phyloP scores from a whole-genome alignment of 2,113 vertebrate species.

The Guaruba guarouba region DNA sequence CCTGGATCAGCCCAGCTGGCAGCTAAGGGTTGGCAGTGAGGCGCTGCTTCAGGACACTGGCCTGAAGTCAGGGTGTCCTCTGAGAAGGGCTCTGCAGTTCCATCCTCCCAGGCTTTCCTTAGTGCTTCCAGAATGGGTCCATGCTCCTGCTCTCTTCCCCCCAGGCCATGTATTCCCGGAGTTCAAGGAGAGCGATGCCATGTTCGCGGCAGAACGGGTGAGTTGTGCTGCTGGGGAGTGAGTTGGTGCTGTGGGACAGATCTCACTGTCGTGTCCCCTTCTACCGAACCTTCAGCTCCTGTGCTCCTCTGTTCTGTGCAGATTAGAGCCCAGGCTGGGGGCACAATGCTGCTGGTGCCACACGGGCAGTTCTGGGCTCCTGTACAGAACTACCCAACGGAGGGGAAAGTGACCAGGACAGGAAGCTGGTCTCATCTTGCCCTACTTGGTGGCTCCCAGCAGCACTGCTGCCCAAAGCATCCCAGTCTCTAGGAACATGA shows the following conservation, averaged over 20 bases:
- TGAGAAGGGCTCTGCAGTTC: background rate
- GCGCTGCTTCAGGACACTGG: background rate
- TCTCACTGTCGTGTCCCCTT: background rate
- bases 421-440: background rate
- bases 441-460: background rate
- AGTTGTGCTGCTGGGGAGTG: slow-evolving; percentile 33
- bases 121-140: background rate
- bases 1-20: background rate
- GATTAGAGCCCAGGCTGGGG: background rate
- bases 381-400: fast-evolving
- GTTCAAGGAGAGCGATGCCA: slow-evolving; percentile 97
- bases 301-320: fast-evolving
- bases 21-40: background rate
- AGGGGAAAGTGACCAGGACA: background rate
- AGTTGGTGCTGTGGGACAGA: background rate
- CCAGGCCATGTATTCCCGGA: slow-evolving; percentile 94
- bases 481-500: fast-evolving
- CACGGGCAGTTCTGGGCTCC: fast-evolving
- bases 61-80: background rate
- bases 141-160: background rate
- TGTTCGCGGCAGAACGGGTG: slow-evolving; percentile 96
- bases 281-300: background rate
- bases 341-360: background rate
- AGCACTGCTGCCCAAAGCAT: background rate
- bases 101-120: background rate